Base-by-base conservation (phyloP, 2,113 vertebrate species). In the Rhinoderma darwinii region DNA sequence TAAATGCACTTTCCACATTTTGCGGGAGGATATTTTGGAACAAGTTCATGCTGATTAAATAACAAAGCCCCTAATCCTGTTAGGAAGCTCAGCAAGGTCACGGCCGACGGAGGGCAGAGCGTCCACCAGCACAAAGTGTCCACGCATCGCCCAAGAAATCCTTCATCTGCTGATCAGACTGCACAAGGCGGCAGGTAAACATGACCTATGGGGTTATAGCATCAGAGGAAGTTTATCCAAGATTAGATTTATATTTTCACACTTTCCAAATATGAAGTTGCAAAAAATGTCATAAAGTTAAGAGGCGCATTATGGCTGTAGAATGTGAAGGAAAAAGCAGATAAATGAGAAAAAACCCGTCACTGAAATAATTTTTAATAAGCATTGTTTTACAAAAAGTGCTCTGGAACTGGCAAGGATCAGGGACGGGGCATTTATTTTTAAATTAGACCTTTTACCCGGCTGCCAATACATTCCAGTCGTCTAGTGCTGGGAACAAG, bases 31-130 rank as follows among this genome's bases (percentile, higher is more conserved):
- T 15, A 39, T 44, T n/a, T 2, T 44, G 25, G 14, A 20, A 3
- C 27, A 25, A n/a, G 27, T 50, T 76, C 73, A 59, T 43, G 59
- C 27, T 85, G 61, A 85, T 85, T 77, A 59, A 85, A 78, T 85
- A 77, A 41, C 56, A 25, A 22, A 63, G n/a, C 54, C 41, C 73
- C 84, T 85, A 77, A 85, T 85, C 84, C 74, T 63, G 54, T 85
- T 85, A 85, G 56, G 39, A 77, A 44, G 37, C 18, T 35, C 74
- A 11, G 37, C n/a, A 35, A 77, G 84, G 84, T 66, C 15, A 66
- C 61, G 22, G 72, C 30, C 27, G 15, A 5, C 9, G 30, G 27
- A 54, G 74, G 74, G 25, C 10, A 20, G 63, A 9, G 18, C 54
- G 30, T 7, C 74, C 44, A 27, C 54, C 56, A 27, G 59, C 41